Conservation (phyloP, 2,888 invertebrate genomes). For the Dichetophora obliterata region DNA sequence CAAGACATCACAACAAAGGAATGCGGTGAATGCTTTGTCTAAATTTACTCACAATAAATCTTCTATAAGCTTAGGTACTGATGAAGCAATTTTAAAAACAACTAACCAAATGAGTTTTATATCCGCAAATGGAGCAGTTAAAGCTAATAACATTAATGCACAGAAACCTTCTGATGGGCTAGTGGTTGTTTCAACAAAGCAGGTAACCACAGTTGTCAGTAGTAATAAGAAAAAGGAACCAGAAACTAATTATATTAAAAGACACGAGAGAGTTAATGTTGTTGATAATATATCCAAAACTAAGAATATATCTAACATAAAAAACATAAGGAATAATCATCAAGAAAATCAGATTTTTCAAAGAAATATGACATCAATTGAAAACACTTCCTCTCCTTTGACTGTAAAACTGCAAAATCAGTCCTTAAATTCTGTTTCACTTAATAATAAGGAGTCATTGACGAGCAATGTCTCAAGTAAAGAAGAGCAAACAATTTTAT, state of each 20-base stretch:
- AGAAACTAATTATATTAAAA: constrained; percentile 65
- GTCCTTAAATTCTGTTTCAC: background rate
- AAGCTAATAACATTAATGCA: constrained; percentile 65
- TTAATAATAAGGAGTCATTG: background rate
- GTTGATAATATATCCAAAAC: constrained; percentile 65
- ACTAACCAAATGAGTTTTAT: constrained; percentile 75
- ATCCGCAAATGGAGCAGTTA: constrained; percentile 70
- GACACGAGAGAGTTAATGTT: constrained; percentile 64
- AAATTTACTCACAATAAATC: constrained; percentile 71
- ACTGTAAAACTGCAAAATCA: background rate
- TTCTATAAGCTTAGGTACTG: constrained; percentile 75
- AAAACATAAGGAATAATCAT: constrained; percentile 61
- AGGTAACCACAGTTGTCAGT: constrained; percentile 69
- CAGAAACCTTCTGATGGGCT: constrained; percentile 71
- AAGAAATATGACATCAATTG: constrained; percentile 53
- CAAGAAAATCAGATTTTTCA: constrained; percentile 58
- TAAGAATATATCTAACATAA: constrained; percentile 62
- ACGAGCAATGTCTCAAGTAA: constrained; percentile 13
- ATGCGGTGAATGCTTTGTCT: constrained; percentile 45
- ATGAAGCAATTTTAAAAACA: constrained; percentile 72
- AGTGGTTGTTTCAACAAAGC: constrained; percentile 71
- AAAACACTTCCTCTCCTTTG: constrained; percentile 38
- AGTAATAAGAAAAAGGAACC: constrained; percentile 64
- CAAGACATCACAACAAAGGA: constrained; percentile 46
- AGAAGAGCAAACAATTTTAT: constrained; percentile 38